phyloP scores from a whole-genome alignment of 2,888 invertebrate genomes.

The Agrotis segetum region DNA sequence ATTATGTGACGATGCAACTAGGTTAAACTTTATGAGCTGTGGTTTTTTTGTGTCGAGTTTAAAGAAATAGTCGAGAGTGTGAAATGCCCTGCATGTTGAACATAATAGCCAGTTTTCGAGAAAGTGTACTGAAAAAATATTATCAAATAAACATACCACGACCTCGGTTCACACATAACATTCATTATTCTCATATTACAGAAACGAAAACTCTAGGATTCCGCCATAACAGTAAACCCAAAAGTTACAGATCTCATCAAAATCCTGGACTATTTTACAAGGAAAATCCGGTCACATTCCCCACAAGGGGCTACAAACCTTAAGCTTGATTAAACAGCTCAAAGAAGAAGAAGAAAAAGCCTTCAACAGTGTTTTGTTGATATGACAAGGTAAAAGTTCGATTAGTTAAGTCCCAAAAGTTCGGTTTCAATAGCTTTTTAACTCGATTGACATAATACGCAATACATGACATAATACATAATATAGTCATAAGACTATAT shows the following conservation, averaged over 20 bases:
- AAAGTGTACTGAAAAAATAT: not conserved
- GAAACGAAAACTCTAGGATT: constrained; percentile 26
- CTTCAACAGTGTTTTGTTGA: not conserved
- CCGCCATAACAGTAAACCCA: constrained; percentile 10
- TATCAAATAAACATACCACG: not conserved
- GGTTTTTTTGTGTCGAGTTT: too few species aligned
- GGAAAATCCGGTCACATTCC: constrained; percentile 35
- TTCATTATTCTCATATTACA: not conserved
- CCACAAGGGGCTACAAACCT: constrained; percentile 17
- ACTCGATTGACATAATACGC: not conserved
- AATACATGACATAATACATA: too few species aligned
- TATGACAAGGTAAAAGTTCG: not conserved
- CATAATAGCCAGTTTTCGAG: too few species aligned
- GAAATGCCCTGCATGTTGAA: too few species aligned
- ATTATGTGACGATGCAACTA: too few species aligned
- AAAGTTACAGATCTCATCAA: constrained; percentile 23
- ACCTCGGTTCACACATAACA: not conserved
- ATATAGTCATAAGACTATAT: too few species aligned
- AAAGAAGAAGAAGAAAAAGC: constrained; percentile 9
- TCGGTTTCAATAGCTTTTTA: not conserved
- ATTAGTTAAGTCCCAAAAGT: not conserved
- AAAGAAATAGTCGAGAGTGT: too few species aligned
- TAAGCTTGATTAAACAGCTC: constrained; percentile 32
- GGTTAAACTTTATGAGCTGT: too few species aligned
- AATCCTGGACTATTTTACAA: constrained; percentile 2